These are phyloP conservation scores for Cebus imitator DNA, from an alignment of 2,113 vertebrate genomes.

Conservation along the genomic window DNA sequence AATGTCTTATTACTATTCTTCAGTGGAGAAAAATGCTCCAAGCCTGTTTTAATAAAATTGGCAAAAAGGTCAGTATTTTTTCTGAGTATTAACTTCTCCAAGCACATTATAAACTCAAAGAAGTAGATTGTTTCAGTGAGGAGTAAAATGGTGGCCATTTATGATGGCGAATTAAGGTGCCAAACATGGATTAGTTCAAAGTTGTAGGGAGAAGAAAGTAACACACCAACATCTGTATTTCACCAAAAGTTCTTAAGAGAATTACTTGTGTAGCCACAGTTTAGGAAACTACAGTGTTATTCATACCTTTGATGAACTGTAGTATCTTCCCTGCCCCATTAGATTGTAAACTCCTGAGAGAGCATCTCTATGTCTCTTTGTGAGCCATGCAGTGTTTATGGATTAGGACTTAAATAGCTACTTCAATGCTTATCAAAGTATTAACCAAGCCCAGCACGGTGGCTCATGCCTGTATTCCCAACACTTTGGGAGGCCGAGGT, in stretches of 20 bases:
- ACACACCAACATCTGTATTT: neutral
- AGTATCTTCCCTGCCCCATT: neutral
- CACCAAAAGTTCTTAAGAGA: neutral
- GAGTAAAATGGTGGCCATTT: neutral
- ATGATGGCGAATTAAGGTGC: neutral
- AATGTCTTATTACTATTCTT: neutral
- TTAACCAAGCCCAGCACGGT: too few species aligned
- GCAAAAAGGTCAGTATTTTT: slow-evolving; percentile 1
- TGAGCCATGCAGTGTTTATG: neutral
- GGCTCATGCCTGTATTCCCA: too few species aligned
- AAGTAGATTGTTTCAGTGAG: neutral
- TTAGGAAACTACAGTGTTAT: neutral
- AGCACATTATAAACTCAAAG: neutral
- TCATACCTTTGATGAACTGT: neutral
- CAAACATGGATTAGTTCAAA: neutral
- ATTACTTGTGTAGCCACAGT: neutral
- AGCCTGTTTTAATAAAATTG: slow-evolving; percentile 27
- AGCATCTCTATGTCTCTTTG: neutral
- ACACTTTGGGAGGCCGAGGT: too few species aligned
- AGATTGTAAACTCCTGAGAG: neutral
- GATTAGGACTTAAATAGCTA: neutral
- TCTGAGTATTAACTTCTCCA: slow-evolving; percentile 4
- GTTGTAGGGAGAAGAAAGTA: neutral
- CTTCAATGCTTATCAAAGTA: neutral
- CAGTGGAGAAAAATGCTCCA: neutral